A percentile compares a stretch with the other conserved stretches of the same genome.
Conservation (phyloP, 64 coral and sea anemone species). For the Montipora foliosa region DNA sequence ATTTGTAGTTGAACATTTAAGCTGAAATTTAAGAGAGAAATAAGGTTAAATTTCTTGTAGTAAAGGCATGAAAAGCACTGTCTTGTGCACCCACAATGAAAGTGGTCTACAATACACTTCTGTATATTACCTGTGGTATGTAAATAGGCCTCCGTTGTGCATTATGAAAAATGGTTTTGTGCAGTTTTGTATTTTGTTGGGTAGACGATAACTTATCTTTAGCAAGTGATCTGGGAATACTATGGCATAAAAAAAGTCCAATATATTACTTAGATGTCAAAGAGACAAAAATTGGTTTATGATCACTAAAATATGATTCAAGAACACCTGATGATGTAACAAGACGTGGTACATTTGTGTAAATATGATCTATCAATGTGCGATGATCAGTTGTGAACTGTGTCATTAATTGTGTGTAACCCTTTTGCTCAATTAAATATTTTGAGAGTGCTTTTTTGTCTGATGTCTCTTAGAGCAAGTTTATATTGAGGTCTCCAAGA, state of each 20-base stretch:
- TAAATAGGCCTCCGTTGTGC: constrained; percentile 33
- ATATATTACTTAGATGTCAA: too few species aligned
- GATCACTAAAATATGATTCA: constrained; percentile 60
- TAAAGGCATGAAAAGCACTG: constrained; percentile 54
- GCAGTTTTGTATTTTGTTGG: constrained; percentile 37
- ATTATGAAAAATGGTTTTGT: constrained; percentile 59
- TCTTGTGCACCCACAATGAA: constrained; percentile 43
- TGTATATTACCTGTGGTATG: constrained; percentile 53
- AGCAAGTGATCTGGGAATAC: constrained; percentile 41
- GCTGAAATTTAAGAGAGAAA: constrained; percentile 65
- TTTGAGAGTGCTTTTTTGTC: constrained; percentile 46
- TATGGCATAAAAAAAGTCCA: constrained; percentile 29
- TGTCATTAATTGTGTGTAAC: constrained; percentile 36
- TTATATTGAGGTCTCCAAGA: constrained; percentile 53
- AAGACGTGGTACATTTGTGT: constrained; percentile 58
- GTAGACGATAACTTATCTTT: constrained; percentile 32
- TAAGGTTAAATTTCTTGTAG: constrained; percentile 55
- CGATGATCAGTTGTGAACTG: constrained; percentile 59
- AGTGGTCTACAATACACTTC: constrained; percentile 24
- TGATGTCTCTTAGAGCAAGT: constrained; percentile 32
- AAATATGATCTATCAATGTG: constrained; percentile 53
- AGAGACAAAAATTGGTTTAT: constrained; percentile 57
- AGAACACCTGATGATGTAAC: constrained; percentile 15
- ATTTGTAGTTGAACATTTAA: constrained; percentile 65
- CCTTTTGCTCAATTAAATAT: constrained; percentile 38